Evolutionary conservation across 2,888 invertebrate genomes (phyloP), one percentile per base, ranked within the genome.

Genomic region (Romanomermis culicivorax): DNA sequence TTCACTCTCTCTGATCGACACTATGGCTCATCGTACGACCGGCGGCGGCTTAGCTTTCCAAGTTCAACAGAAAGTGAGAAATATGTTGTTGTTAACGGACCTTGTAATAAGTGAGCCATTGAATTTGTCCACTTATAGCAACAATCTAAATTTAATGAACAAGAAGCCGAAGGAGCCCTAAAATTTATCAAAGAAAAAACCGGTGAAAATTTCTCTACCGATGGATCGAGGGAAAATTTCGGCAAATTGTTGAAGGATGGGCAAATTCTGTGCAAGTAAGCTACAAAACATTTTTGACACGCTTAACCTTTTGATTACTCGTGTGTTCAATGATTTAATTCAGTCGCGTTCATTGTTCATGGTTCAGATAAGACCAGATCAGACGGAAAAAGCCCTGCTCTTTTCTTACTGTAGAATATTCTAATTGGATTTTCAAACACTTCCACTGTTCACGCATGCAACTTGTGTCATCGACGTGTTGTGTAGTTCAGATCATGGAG

Each of bases 171-270:
- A 64, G 89, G 93, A 75, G 81, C 82, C 61, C 72, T 91, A 67
- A 82, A 83, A 75, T 93, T 91, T 93, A 82, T 93, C 64, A 80
- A 80, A 64, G 73, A 77, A 52, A 79, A 91, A 61, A 83, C 83
- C 4, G 84, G 84, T 63, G 79, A 82, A 29, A 79, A 85, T 62
- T 82, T 81, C 69, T 61, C 62, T 25, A 80, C 81, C 3, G 82
- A 81, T 51, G 89, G 89, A 1, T 84, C 87, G 63, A 84, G 84
- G 80, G 86, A 87, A 68, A 86, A 86, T 72, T 86, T 91, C 72
- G 87, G 81, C 67, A 84, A 60, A 52, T 81, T 79, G n/a, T 77
- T 91, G 52, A 86, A 83, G 73, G 83, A 88, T 72, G 89, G 89
- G 56, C 80, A 80, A 52, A 71, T 87, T 47, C 76, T 91, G 54